Conservation (phyloP, 2,113 vertebrate species). For the Cebidichthys violaceus region DNA sequence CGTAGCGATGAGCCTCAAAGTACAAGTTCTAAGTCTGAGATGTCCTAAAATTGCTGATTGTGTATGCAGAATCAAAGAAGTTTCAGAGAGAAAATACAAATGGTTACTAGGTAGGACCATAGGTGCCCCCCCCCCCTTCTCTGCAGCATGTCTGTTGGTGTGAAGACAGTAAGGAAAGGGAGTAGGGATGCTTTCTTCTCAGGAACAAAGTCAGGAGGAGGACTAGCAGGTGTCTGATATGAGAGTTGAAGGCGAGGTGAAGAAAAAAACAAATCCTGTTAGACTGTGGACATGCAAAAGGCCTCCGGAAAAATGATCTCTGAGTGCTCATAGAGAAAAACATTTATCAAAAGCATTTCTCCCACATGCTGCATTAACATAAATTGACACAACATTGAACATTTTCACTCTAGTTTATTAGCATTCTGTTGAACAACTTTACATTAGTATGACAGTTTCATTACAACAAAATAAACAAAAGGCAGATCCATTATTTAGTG, state of each 20-base stretch:
- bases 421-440: constrained; percentile 69
- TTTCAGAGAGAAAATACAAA: background rate
- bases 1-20: background rate
- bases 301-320: background rate
- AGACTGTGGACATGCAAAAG: background rate
- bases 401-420: constrained; percentile 72
- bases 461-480: constrained; percentile 70
- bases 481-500: constrained; percentile 72
- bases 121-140: no score
- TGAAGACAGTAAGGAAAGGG: background rate
- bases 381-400: background rate
- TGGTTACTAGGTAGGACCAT: background rate
- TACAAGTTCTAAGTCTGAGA: background rate
- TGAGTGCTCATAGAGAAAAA: background rate
- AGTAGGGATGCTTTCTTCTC: background rate
- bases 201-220: background rate
- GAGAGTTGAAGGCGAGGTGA: background rate
- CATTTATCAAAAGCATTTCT: background rate
- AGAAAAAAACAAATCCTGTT: background rate
- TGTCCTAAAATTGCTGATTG: background rate
- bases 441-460: constrained; percentile 61
- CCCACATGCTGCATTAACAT: background rate
- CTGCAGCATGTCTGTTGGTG: background rate
- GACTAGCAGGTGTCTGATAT: background rate
- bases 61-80: no score